phyloP scores from a whole-genome alignment of 1,140 invertebrate genomes.

The Druon quercuslanigerum region DNA sequence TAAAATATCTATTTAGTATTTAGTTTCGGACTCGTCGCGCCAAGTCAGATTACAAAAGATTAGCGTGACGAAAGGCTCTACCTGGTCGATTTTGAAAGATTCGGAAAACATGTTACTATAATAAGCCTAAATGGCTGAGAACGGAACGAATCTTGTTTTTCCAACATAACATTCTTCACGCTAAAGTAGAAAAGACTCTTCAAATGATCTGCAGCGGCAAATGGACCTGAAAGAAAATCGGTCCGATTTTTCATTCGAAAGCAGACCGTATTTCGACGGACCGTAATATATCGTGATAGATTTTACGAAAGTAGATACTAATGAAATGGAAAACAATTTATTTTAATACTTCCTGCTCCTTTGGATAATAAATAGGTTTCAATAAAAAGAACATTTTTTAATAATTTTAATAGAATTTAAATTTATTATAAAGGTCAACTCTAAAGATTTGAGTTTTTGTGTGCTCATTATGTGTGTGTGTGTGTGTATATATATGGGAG shows the following conservation, averaged over 20 bases:
- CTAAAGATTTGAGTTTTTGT: not conserved
- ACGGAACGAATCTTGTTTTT: conserved; percentile 63
- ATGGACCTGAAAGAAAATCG: conserved; percentile 9
- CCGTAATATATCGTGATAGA: not conserved
- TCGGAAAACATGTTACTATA: conserved; percentile 32
- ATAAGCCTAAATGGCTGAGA: conserved; percentile 31
- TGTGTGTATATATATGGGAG: too few relatives aligned
- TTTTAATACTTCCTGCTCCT: too few relatives aligned
- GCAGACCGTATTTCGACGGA: not conserved
- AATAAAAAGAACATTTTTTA: too few relatives aligned
- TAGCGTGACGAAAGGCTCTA: conserved; percentile 45
- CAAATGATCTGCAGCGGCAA: conserved; percentile 19
- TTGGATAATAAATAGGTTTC: too few relatives aligned
- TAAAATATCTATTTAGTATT: not conserved
- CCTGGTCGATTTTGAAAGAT: conserved; percentile 55
- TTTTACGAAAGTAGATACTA: conserved; percentile 29
- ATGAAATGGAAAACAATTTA: not conserved
- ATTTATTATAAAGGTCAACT: too few relatives aligned
- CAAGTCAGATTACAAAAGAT: conserved; percentile 30
- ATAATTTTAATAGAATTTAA: too few relatives aligned
- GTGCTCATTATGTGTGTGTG: not conserved
- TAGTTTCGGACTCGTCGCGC: too few relatives aligned
- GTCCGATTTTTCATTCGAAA: conserved; percentile 18
- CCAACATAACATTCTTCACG: conserved; percentile 45
- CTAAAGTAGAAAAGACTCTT: conserved; percentile 33